Base-by-base conservation (phyloP, 1,140 invertebrate genomes). In the Panonychus citri region DNA sequence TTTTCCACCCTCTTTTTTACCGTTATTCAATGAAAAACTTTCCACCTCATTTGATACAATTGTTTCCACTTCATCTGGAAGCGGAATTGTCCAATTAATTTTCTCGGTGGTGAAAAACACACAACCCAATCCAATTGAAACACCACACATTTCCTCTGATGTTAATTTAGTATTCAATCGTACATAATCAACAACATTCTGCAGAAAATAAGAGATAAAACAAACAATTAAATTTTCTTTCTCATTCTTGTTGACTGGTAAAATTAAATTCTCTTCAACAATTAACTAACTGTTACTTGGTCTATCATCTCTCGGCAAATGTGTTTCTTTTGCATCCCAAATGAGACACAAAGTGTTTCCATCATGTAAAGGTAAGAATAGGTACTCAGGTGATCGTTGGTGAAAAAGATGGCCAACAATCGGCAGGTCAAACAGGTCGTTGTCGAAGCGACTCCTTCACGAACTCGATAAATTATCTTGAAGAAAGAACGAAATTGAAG, bases 241-340 rank as follows among this genome's bases (percentile, higher is more conserved):
- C 7, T 10, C 19, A 12, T 7, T 21, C 46, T 7, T 10, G 24
- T 12, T 17, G 7, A 8, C 17, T 48, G 7, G 19, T 17, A 50
- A 24, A 24, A 24, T 5, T 24, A 27, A 24, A 51, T 51, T 27
- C 12, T 3, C 25, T 5, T 13, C 26, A 51, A 28, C 27, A 17
- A 4, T 51, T 12, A 50, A 50, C 17, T 26, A 4, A 50, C 17
- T 30, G 46, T 19, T 27, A 58, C n/a, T 15, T 27, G 24, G 10
- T 54, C 53, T 4, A 58, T 30, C n/a, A 58, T n/a, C 24, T 49
- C 57, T 2, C n/a, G 17, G 27, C 57, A 58, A 48, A 58, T 49
- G 13, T 46, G 24, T n/a, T 54, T 34, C 21, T 57, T 55, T n/a
- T 42, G 43, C 3, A 55, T 15, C 17, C 43, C 10, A 28, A 55